Evolutionary conservation across 2,888 invertebrate species (phyloP).

Genomic region (Stictocephala bisonia): DNA sequence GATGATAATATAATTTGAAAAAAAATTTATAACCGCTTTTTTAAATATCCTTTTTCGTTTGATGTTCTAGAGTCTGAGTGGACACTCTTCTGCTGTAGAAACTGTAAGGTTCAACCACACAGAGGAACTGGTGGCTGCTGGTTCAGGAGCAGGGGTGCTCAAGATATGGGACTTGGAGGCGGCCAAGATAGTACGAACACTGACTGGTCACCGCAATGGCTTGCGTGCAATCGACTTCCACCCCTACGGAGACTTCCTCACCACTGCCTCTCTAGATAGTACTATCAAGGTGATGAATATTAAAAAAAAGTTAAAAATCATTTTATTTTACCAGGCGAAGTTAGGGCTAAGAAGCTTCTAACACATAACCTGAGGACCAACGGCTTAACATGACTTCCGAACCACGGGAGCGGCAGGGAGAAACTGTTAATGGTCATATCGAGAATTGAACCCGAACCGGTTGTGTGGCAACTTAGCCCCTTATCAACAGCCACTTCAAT

Average conservation of each 20-base stretch:
- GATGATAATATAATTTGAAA: too few species aligned
- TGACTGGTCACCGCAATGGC: constrained; percentile 89
- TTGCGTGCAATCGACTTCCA: constrained; percentile 94
- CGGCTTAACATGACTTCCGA: too few species aligned
- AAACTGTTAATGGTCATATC: too few species aligned
- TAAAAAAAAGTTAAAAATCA: too few species aligned
- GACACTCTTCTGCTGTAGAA: constrained; percentile 93
- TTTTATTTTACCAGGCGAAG: too few species aligned
- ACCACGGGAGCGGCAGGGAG: too few species aligned
- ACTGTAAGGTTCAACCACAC: constrained; percentile 95
- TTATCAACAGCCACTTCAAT: too few species aligned
- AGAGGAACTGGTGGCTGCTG: constrained; percentile 95
- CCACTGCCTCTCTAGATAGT: constrained; percentile 93
- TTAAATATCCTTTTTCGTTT: too few species aligned
- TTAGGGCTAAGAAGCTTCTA: too few species aligned
- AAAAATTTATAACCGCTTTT: neutral
- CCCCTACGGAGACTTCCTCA: constrained; percentile 94
- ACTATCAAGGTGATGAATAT: constrained; percentile 79
- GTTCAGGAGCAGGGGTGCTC: constrained; percentile 91
- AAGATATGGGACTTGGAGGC: constrained; percentile 98
- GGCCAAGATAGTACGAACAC: constrained; percentile 89
- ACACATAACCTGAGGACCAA: too few species aligned
- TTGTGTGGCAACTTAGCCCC: too few species aligned
- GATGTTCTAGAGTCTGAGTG: constrained; percentile 82
- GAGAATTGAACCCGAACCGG: too few species aligned